Evolutionary conservation across 2,888 invertebrate genomes (phyloP).

Genomic region (Papilio protenor): DNA sequence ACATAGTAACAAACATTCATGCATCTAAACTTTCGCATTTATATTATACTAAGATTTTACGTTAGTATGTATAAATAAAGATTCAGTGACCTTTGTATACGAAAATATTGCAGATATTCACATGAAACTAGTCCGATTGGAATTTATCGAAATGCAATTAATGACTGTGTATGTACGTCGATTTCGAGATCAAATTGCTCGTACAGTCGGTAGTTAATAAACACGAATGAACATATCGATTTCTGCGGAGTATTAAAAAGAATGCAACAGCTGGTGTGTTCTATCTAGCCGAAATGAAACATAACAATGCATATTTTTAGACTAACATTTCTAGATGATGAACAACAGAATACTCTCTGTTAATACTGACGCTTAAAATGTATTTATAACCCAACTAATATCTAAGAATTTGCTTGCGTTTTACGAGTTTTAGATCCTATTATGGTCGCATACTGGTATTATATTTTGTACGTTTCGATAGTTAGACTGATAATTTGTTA

Average conservation of each 20-base stretch:
- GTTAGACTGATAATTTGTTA: background rate
- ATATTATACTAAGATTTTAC: background rate
- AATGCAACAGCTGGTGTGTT: slow-evolving; percentile 22
- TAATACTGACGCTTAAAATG: slow-evolving; percentile 19
- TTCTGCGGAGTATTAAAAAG: slow-evolving; percentile 25
- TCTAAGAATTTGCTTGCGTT: background rate
- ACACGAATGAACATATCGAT: slow-evolving; percentile 19
- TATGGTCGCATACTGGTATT: background rate
- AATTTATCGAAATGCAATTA: slow-evolving; percentile 3
- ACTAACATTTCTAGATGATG: slow-evolving; percentile 33
- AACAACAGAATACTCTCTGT: slow-evolving; percentile 31
- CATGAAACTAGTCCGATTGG: background rate
- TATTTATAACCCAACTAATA: slow-evolving; percentile 12
- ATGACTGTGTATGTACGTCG: background rate
- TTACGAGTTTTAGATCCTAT: background rate
- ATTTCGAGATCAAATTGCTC: slow-evolving; percentile 4
- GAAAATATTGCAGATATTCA: slow-evolving; percentile 1
- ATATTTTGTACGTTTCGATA: background rate
- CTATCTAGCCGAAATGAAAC: slow-evolving; percentile 26
- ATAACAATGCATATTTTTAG: slow-evolving; percentile 36
- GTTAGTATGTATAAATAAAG: background rate
- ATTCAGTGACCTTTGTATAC: background rate
- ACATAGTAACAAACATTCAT: too few relatives aligned
- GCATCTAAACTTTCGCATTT: too few relatives aligned
- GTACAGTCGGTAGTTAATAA: slow-evolving; percentile 1